A percentile compares a stretch with the other conserved stretches of the same genome.
Conservation (phyloP, 2,888 invertebrate genomes). For the Lycocerus yunnanus region DNA sequence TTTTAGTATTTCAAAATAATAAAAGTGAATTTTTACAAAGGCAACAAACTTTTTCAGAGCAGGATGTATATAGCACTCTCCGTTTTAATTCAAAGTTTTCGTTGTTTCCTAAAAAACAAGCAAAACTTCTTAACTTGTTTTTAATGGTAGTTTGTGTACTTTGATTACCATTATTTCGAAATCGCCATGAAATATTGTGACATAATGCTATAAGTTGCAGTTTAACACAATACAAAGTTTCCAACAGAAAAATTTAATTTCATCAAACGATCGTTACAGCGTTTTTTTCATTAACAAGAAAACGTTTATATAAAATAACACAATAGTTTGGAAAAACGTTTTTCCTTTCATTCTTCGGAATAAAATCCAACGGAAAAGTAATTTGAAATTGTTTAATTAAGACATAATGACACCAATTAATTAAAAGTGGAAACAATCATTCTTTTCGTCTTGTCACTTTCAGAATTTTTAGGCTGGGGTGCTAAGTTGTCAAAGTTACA, state of each 20-base stretch:
- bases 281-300: background rate
- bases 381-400: conserved; percentile 1
- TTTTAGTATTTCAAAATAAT: too few relatives aligned
- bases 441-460: background rate
- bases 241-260: background rate
- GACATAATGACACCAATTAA: background rate
- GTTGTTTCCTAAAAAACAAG: background rate
- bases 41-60: background rate
- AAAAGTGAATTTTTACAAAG: too few relatives aligned
- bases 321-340: background rate
- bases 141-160: background rate
- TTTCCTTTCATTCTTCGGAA: background rate
- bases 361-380: background rate
- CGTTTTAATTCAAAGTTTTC: background rate
- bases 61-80: background rate
- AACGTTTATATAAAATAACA: background rate
- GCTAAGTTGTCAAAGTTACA: background rate
- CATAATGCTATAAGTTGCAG: background rate
- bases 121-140: background rate
- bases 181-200: background rate
- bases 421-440: background rate
- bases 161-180: background rate
- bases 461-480: background rate
- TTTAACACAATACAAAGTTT: background rate
- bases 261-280: background rate